Conservation (phyloP, 2,797 vertebrate species). For the Pteronotus mesoamericanus region DNA sequence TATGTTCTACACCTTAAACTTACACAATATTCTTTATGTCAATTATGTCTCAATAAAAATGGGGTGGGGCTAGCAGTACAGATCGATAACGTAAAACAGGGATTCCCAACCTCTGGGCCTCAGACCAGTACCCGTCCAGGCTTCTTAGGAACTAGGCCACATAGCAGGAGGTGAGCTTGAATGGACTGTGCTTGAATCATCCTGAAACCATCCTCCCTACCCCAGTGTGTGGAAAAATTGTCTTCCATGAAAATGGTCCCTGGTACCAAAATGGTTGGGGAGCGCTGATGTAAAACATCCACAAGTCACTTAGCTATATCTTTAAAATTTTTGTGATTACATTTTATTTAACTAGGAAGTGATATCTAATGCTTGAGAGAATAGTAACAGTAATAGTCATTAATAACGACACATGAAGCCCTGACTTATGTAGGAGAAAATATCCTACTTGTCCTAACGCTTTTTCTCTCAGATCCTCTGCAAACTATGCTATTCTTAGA, state of each 20-base stretch:
- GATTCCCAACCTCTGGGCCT: no score
- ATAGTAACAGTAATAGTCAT: not conserved
- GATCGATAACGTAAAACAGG: not conserved
- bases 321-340: not conserved
- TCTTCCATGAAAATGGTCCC: no score
- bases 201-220: no score
- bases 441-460: not conserved
- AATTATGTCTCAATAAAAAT: not conserved
- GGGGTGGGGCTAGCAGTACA: not conserved
- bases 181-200: no score
- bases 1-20: not conserved
- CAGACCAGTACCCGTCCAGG: no score
- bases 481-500: not conserved
- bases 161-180: no score
- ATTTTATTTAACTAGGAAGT: not conserved
- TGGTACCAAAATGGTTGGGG: no score
- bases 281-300: no score
- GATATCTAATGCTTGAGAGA: not conserved
- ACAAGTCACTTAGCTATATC: not conserved
- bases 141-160: no score
- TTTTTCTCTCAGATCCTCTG: not conserved
- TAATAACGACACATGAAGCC: not conserved
- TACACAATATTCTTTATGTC: not conserved
- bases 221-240: no score
- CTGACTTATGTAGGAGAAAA: not conserved